Evolutionary conservation across 2,888 invertebrate genomes (phyloP), one percentile per base, ranked within the genome.

Genomic region (Anagyrus pseudococci): DNA sequence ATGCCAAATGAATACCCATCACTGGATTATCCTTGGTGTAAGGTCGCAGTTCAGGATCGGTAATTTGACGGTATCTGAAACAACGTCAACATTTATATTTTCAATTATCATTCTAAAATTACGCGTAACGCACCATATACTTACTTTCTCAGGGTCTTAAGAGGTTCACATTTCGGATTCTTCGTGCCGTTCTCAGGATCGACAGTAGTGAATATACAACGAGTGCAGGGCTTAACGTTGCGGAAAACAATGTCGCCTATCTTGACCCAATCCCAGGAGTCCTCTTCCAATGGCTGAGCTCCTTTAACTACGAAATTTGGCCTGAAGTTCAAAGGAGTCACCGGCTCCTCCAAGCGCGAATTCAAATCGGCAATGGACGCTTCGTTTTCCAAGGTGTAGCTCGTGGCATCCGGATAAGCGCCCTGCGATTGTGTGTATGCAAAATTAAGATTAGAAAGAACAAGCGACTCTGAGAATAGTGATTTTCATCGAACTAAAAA

Each of bases 131-230:
- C 29, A 29, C 29, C 10, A 15, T 6, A 37, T 29, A 69, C 68
- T 74, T 81, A 90, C 90, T 80, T 84, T 78, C 84, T 88, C 19
- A 91, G 80, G 19, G 89, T 89, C 69, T 83, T 84, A 46, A 91
- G 75, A 0, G 91, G 91, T 72, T 91, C 88, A 2, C 82, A 77
- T 23, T 86, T 84, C 0, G 82, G 71, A 74, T 87, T 80, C 53
- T 86, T 88, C 15, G 83, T 81, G 2, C 88, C 90, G 0, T 87
- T 88, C 67, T 86, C 85, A 1, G 88, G 87, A 75, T 91, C 85
- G 1, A 91, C 85, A 0, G 89, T 90, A 1, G 89, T 89, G 64
- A 91, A 75, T n/a, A 89, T 80, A 73, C 92, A 92, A 85, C 89
- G 86, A 0, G 85, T 84, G 72, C 90, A 90, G 0, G 88, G 87